Conservation (phyloP, 1,140 invertebrate genomes). For the Hesperophylax magnus region DNA sequence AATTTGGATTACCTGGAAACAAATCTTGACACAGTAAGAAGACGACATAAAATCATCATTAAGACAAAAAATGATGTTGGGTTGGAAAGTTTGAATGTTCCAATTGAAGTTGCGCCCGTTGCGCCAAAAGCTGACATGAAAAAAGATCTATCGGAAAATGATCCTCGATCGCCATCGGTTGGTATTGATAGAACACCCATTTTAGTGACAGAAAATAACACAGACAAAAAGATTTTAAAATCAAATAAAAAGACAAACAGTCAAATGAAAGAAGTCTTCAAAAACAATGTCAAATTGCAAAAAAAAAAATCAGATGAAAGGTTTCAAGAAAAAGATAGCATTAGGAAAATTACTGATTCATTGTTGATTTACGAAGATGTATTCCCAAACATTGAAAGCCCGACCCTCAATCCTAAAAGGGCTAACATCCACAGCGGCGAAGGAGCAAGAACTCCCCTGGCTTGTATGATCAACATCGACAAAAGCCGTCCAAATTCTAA, state of each 20-base stretch:
- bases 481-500: conserved; percentile 36
- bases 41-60: conserved; percentile 59
- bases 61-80: conserved; percentile 34
- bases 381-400: not conserved
- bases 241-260: conserved; percentile 43
- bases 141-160: conserved; percentile 61
- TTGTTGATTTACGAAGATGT: conserved; percentile 54
- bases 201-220: conserved; percentile 31
- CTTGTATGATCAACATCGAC: conserved; percentile 50
- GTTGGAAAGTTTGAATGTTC: conserved; percentile 30
- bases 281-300: conserved; percentile 45
- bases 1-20: conserved; percentile 69
- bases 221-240: conserved; percentile 19
- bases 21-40: conserved; percentile 59
- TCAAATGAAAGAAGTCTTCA: conserved; percentile 50
- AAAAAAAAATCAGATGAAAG: conserved; percentile 39
- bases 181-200: conserved; percentile 69
- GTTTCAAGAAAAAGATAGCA: conserved; percentile 16
- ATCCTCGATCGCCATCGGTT: conserved; percentile 67
- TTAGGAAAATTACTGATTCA: conserved; percentile 40
- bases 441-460: conserved; percentile 48
- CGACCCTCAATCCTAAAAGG: conserved; percentile 21
- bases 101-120: conserved; percentile 9
- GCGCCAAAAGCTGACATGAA: not conserved
- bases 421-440: conserved; percentile 31